phyloP scores from a whole-genome alignment of 2,797 vertebrate genomes.

The Limnodromus scolopaceus region DNA sequence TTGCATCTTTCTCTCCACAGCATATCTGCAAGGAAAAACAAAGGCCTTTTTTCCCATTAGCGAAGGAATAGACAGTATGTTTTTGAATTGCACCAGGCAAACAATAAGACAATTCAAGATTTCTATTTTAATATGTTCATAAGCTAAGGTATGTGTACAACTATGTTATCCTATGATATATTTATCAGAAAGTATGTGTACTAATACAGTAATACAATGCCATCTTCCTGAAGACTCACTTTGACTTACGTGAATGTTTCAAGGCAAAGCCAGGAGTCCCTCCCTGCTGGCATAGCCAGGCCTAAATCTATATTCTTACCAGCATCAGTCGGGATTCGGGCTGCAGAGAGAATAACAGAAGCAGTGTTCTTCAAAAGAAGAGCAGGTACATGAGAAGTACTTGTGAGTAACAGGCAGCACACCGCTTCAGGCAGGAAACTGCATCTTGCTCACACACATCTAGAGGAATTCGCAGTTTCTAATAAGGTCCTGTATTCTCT shows the following conservation, averaged over 20 bases:
- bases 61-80: not conserved
- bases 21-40: not conserved
- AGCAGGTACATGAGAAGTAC: too few species aligned
- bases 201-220: not conserved
- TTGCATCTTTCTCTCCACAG: not conserved
- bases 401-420: not conserved
- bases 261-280: not conserved
- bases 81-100: not conserved
- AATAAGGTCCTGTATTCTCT: not conserved
- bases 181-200: not conserved
- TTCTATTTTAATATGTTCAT: not conserved
- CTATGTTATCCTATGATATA: not conserved
- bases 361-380: not conserved
- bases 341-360: not conserved
- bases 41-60: not conserved
- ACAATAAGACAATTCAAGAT: not conserved
- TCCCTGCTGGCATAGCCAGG: not conserved
- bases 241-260: not conserved
- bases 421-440: fast-evolving
- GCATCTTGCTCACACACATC: not conserved
- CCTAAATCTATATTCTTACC: not conserved
- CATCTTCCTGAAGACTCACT: not conserved
- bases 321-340: not conserved
- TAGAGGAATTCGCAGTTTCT: not conserved
- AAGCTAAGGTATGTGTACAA: not conserved